Base-by-base conservation (phyloP, 2,888 invertebrate genomes). In the Thumatha senex region DNA sequence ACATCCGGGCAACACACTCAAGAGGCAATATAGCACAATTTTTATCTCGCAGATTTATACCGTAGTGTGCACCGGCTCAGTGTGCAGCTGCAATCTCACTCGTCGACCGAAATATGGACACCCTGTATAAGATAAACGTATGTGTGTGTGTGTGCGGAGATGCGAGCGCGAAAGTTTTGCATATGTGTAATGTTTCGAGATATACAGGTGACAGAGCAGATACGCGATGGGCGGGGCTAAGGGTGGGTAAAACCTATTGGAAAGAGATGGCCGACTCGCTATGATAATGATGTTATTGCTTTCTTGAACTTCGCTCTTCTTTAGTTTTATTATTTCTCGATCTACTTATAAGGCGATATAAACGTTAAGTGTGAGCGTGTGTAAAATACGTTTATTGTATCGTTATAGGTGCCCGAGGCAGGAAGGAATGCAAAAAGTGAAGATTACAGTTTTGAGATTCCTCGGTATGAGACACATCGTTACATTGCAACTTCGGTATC, bases 251-350 rank as follows among this genome's bases (percentile, higher is more conserved):
- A 78, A 88, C 82, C 85, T 89, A 90, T 89, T 82, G 88, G 89
- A 91, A 86, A 89, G 91, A 91, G 91, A 91, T 86, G 89, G 88
- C 88, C 78, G 86, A 87, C 89, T 81, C 63, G 80, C 90, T 89
- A 91, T 90, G 91, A 91, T 91, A 91, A 91, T 91, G 90, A 91
- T 87, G 91, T 91, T 90, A 90, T 90, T 89, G 90, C 89, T 89
- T 88, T 90, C 89, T 87, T 89, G 90, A 90, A 88, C 85, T 89
- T 84, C 84, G 80, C 73, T 78, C 86, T 84, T 80, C 86, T 88
- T 86, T 89, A 88, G 87, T 90, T 90, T 90, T 91, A 89, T 90
- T 89, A 89, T 90, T 85, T 84, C 86, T 84, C 86, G 86, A 87
- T 89, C 89, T 90, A 88, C 90, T 90, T 90, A 90, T 89, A 90